Evolutionary conservation across 2,113 vertebrate species (phyloP).

Genomic region (Chrysemys picta): DNA sequence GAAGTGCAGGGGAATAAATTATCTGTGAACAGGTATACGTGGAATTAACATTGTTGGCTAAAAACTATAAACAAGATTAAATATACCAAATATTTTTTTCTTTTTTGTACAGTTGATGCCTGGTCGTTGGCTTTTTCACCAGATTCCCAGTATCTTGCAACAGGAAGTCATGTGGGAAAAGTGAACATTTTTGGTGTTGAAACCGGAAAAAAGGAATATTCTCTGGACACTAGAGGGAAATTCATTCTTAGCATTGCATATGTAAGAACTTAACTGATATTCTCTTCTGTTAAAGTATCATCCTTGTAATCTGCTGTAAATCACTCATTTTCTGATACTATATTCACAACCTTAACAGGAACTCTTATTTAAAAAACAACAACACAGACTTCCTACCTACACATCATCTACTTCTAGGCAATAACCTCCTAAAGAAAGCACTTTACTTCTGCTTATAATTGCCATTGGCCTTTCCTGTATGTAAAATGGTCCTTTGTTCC

Average conservation of each 20-base stretch:
- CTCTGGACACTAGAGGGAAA: slow-evolving; percentile 98
- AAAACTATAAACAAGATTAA: neutral
- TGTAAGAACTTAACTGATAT: slow-evolving; percentile 79
- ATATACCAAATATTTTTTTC: neutral
- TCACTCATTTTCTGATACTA: neutral
- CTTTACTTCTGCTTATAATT: neutral
- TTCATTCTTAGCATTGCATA: slow-evolving; percentile 99
- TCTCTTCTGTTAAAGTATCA: neutral
- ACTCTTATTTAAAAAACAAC: neutral
- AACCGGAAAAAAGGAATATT: slow-evolving; percentile 97
- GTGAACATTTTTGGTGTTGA: slow-evolving; percentile 99
- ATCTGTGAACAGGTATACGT: neutral
- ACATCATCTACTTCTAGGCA: neutral
- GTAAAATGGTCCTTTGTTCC: neutral
- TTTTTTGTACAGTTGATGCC: slow-evolving; percentile 86
- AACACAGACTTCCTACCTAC: neutral
- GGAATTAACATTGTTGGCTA: neutral
- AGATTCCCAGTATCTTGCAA: slow-evolving; percentile 96
- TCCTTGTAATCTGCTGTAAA: neutral
- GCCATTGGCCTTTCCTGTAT: neutral
- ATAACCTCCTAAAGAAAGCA: neutral
- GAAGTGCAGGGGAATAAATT: neutral
- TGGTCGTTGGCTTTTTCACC: slow-evolving; percentile 98
- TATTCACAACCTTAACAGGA: neutral
- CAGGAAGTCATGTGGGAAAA: slow-evolving; percentile 97